Percentiles rank a stretch among this genome's conserved stretches.
These are phyloP conservation scores for Dicyrtomina minuta DNA, from an alignment of 2,888 invertebrate species.

Conservation along the genomic window DNA sequence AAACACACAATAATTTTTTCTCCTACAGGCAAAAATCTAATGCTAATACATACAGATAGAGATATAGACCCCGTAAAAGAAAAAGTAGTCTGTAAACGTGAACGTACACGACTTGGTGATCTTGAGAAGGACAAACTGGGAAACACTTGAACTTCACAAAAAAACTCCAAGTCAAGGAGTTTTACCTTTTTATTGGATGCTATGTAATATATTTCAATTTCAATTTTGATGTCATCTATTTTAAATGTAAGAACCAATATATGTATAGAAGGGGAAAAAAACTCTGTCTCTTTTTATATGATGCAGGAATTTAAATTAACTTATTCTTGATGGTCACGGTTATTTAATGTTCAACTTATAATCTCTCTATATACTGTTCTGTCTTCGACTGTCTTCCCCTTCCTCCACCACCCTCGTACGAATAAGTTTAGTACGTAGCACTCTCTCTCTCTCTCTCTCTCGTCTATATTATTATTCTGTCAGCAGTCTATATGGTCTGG, in stretches of 20 bases:
- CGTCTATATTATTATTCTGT: no score
- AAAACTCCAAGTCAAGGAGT: not conserved
- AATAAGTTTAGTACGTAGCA: no score
- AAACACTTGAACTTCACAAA: constrained; percentile 23
- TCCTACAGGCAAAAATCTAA: not conserved
- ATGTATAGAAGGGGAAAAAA: no score
- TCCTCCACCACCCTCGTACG: no score
- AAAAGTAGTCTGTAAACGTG: not conserved
- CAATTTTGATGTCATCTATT: not conserved
- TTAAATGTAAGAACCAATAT: not conserved
- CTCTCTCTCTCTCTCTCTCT: no score
- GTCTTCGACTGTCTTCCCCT: no score
- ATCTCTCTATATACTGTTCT: no score
- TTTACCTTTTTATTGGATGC: not conserved
- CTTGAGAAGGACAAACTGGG: constrained; percentile 27
- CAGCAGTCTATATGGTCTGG: no score
- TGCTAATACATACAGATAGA: not conserved
- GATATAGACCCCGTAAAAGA: not conserved
- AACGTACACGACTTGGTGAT: constrained; percentile 15
- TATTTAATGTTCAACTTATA: no score
- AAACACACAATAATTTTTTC: not conserved
- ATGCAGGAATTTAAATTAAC: not conserved
- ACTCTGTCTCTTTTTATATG: not conserved
- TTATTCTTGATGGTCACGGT: constrained; percentile 9
- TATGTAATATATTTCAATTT: not conserved